Evolutionary conservation across 2,113 vertebrate genomes (phyloP), one percentile per base, ranked within the genome.

Genomic region (Varanus komodoensis): DNA sequence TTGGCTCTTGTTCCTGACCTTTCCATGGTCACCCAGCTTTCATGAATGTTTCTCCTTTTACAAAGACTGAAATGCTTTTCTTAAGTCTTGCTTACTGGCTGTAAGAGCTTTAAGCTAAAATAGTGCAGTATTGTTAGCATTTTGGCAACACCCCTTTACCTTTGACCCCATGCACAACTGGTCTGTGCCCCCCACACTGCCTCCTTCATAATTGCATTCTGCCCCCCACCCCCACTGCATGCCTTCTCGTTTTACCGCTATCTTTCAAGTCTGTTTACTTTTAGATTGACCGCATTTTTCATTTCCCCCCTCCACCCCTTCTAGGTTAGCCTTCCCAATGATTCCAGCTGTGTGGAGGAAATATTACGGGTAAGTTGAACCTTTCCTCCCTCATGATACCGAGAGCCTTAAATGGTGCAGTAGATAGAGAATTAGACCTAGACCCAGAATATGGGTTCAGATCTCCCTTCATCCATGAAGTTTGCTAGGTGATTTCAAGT

Each of bases 301-400:
- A 82, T 91, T 91, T 93, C 92, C 75, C 77, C 82, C 89, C 92
- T 93, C 92, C 75, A 73, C 82, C 89, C 92, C 93, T 87, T 90
- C 71, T 97, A 99, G 99, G 98, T 98, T 97, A 98, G 97, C 94
- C 98, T 99, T 95, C 97, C 98, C 92, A 99, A 97, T 94, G 98
- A 99, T 93, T 98, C 99, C 97, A 99, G 97, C 97, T 99, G 99
- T 95, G 99, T 99, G 92, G 99, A 99, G 95, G 99, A 99, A 97
- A 99, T 99, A 97, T 95, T 99, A 87, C 97, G 98, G 98, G 99
- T 99, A 96, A 97, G 98, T 98, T 93, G 94, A 87, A 91, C 54
- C 48, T 77, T 94, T 94, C 91, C 34, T 89, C 95, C 93, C 93
- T 90, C 88, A 78, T 96, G 88, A 91, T 78, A 89, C 91, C 93